phyloP scores from a whole-genome alignment of 2,888 invertebrate species.

The Drosophila kanekoi region DNA sequence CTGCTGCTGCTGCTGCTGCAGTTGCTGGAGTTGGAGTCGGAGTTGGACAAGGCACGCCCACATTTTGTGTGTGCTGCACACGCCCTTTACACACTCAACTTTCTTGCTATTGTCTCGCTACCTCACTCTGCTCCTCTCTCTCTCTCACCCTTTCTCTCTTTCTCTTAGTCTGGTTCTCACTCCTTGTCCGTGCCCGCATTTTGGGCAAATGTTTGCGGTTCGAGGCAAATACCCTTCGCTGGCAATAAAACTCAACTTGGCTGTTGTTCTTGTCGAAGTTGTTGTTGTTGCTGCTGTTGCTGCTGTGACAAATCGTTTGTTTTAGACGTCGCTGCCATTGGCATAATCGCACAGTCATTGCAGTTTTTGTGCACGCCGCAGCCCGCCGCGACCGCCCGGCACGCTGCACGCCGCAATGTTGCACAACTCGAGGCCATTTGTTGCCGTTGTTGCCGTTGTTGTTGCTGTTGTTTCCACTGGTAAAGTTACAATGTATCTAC shows the following conservation, averaged over 20 bases:
- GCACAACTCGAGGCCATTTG: slow-evolving; percentile 48
- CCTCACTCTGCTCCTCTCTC: neutral
- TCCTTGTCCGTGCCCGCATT: slow-evolving; percentile 38
- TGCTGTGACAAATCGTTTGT: slow-evolving; percentile 80
- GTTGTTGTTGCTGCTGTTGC: slow-evolving; percentile 52
- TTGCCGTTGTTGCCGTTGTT: slow-evolving; percentile 20
- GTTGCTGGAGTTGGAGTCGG: neutral
- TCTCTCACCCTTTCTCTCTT: neutral
- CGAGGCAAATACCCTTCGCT: slow-evolving; percentile 48
- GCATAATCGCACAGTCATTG: slow-evolving; percentile 81
- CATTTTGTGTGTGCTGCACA: slow-evolving; percentile 10
- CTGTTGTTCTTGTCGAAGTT: slow-evolving; percentile 34
- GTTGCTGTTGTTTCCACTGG: slow-evolving; percentile 28
- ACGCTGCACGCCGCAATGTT: slow-evolving; percentile 45
- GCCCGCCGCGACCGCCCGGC: neutral
- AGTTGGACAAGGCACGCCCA: slow-evolving; percentile 33
- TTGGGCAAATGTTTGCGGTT: slow-evolving; percentile 76
- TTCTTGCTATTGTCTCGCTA: neutral
- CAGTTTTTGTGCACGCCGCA: slow-evolving; percentile 37
- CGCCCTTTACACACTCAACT: slow-evolving; percentile 10
- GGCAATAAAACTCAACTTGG: slow-evolving; percentile 69
- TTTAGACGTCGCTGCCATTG: slow-evolving; percentile 74
- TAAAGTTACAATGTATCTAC: slow-evolving; percentile 71
- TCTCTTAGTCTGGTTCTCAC: neutral
- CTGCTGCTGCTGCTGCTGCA: slow-evolving; percentile 16